Conservation (phyloP, 30 jellyfish, hydroid and myxozoan species). For the Pseudorhiza aurosa region DNA sequence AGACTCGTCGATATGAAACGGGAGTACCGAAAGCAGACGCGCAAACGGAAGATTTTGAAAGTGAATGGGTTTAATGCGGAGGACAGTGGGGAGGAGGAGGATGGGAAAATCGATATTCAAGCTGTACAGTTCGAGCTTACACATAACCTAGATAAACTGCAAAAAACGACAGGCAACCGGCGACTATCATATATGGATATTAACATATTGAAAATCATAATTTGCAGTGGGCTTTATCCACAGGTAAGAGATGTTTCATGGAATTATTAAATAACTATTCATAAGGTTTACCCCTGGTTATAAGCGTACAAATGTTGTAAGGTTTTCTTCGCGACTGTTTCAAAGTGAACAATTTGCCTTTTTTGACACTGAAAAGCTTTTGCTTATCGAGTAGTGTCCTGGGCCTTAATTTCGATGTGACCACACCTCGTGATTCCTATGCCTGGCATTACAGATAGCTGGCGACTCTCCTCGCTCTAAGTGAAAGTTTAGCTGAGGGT, state of each 20-base stretch:
- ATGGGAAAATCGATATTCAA: slow-evolving; percentile 80
- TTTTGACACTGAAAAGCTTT: no score
- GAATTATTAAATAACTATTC: no score
- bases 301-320: no score
- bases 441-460: no score
- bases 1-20: slow-evolving; percentile 76
- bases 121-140: slow-evolving; percentile 90
- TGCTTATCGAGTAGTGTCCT: no score
- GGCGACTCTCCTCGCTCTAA: no score
- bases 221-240: slow-evolving; percentile 95
- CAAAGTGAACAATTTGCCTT: no score
- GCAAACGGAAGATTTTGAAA: slow-evolving; percentile 84
- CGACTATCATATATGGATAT: slow-evolving; percentile 67
- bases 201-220: slow-evolving; percentile 68
- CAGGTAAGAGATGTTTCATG: slow-evolving; percentile 64
- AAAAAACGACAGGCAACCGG: slow-evolving; percentile 64
- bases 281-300: no score
- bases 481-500: no score
- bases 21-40: slow-evolving; percentile 67
- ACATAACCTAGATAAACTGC: slow-evolving; percentile 77
- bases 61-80: slow-evolving; percentile 54
- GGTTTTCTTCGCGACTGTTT: no score
- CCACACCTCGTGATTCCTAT: no score
- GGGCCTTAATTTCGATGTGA: no score
- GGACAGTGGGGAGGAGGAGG: slow-evolving; percentile 79